Conservation (phyloP, 1,140 invertebrate species). For the Drosophila miranda region DNA sequence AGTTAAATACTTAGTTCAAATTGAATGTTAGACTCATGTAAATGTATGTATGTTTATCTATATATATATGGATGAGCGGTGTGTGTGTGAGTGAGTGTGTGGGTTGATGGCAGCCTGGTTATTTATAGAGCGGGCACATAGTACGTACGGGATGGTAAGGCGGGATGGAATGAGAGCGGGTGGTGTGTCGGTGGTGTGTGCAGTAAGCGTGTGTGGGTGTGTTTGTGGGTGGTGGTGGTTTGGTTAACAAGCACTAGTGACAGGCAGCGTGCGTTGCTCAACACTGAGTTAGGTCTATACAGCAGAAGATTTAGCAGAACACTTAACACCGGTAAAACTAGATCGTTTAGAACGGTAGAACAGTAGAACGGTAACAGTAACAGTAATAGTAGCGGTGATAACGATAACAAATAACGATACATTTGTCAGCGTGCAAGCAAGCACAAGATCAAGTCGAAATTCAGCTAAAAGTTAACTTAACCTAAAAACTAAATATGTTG, state of each 20-base stretch:
- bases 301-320: constrained; percentile 3
- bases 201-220: constrained; percentile 7
- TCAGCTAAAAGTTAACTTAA: constrained; percentile 39
- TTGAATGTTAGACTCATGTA: constrained; percentile 26
- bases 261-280: constrained; percentile 37
- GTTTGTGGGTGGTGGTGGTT: neutral
- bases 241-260: constrained; percentile 12
- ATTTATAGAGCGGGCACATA: neutral
- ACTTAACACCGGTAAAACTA: constrained; percentile 34
- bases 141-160: too few relatives aligned
- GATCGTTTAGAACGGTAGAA: neutral
- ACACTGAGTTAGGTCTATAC: constrained; percentile 17
- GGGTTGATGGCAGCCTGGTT: neutral
- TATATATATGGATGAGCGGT: constrained; percentile 22
- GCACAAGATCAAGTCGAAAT: constrained; percentile 18
- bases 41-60: constrained; percentile 15
- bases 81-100: constrained; percentile 4
- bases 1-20: constrained; percentile 19
- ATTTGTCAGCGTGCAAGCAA: constrained; percentile 9
- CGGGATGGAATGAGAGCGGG: too few relatives aligned
- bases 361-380: neutral
- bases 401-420: neutral
- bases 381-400: neutral
- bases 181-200: neutral
- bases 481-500: constrained; percentile 42